A percentile compares a stretch with the other conserved stretches of the same genome.
Conservation (phyloP, 2,888 invertebrate species). For the Chrysopilus asiliformis region DNA sequence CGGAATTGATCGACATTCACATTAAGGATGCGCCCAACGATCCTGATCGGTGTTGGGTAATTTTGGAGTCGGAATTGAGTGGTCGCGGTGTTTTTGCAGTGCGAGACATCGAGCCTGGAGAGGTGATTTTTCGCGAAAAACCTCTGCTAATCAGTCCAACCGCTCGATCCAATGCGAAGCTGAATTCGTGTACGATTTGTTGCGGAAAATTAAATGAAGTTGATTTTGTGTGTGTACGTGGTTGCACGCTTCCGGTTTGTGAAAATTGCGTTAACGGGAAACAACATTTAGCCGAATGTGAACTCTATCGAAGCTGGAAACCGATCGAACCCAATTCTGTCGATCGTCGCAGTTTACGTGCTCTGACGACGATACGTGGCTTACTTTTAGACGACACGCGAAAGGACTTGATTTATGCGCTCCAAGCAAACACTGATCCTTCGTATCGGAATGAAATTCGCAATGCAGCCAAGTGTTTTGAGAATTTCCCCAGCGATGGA, state of each 20-base stretch:
- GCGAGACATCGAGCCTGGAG: conserved; percentile 50
- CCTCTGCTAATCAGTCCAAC: conserved; percentile 60
- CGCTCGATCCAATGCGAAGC: conserved; percentile 38
- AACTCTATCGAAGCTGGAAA: conserved; percentile 43
- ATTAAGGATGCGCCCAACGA: too few species aligned
- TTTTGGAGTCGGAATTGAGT: conserved; percentile 45
- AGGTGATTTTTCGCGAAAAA: conserved; percentile 55
- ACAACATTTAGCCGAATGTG: conserved; percentile 50
- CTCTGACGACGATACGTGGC: conserved; percentile 30
- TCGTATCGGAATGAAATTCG: conserved; percentile 30
- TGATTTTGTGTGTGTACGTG: conserved; percentile 41
- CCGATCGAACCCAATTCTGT: conserved; percentile 35
- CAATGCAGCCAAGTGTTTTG: conserved; percentile 30
- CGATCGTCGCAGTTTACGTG: conserved; percentile 26
- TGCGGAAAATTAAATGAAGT: conserved; percentile 35
- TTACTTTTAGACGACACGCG: conserved; percentile 27
- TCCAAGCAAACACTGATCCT: conserved; percentile 32
- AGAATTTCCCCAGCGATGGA: conserved; percentile 31
- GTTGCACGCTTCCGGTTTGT: conserved; percentile 59
- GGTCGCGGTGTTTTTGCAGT: conserved; percentile 61
- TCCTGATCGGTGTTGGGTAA: too few species aligned
- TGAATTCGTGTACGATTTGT: conserved; percentile 52
- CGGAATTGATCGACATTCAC: too few species aligned
- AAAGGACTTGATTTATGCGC: conserved; percentile 27
- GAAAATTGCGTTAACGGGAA: conserved; percentile 45